Conservation (phyloP, 1,140 invertebrate genomes). For the Latrodectus geometricus region DNA sequence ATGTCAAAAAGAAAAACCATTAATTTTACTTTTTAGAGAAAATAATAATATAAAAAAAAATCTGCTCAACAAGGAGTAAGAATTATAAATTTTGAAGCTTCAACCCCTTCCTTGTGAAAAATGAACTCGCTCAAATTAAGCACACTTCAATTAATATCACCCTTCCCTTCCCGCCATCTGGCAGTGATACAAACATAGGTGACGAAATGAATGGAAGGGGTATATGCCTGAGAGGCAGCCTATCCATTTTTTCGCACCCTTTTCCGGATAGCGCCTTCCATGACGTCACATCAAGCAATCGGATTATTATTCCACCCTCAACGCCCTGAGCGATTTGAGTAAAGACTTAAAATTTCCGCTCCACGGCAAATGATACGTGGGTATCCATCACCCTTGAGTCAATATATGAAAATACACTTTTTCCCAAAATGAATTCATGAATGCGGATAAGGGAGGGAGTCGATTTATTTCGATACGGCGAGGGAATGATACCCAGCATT, state of each 20-base stretch:
- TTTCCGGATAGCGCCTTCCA: neutral
- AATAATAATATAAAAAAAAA: neutral
- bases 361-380: neutral
- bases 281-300: constrained; percentile 31
- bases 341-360: neutral
- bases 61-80: neutral
- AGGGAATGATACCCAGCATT: neutral
- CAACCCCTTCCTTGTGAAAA: constrained; percentile 29
- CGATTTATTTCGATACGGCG: neutral
- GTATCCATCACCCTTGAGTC: neutral
- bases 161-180: constrained; percentile 14
- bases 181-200: constrained; percentile 33
- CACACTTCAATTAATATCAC: constrained; percentile 50
- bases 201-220: constrained; percentile 28
- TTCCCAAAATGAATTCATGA: neutral
- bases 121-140: constrained; percentile 10
- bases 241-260: neutral
- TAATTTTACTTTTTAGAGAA: neutral
- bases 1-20: neutral
- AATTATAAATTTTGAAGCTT: constrained; percentile 2
- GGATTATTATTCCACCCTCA: constrained; percentile 5
- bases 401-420: neutral
- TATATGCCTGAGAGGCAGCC: neutral
- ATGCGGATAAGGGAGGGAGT: neutral
- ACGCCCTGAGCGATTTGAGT: neutral